phyloP scores from a whole-genome alignment of 2,797 vertebrate genomes.

The Acrossocheilus wenchowensis region DNA sequence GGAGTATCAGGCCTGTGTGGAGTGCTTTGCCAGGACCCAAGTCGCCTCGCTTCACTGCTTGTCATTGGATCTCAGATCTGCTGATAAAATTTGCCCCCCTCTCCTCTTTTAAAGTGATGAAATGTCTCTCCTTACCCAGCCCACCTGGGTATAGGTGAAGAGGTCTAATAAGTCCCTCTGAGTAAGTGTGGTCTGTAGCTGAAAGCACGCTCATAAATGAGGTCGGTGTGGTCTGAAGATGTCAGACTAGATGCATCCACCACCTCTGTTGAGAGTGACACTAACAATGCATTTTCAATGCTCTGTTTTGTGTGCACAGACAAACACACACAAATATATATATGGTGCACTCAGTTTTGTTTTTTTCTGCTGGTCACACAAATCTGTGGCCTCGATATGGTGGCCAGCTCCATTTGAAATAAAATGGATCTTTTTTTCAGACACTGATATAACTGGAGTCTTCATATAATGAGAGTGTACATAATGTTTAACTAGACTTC shows the following conservation, averaged over 20 bases:
- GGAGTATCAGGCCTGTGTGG: slow-evolving; percentile 69
- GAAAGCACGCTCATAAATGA: slow-evolving; percentile 28
- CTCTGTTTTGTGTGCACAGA: neutral
- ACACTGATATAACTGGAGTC: neutral
- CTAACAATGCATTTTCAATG: neutral
- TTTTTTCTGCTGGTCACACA: neutral
- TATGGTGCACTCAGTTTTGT: neutral
- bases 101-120: slow-evolving; percentile 51
- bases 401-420: neutral
- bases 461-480: neutral
- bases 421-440: neutral
- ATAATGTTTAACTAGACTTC: neutral
- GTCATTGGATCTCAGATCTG: slow-evolving; percentile 65
- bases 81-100: slow-evolving; percentile 58
- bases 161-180: neutral
- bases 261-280: neutral
- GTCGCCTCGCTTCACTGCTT: slow-evolving; percentile 67
- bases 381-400: neutral
- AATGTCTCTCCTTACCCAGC: slow-evolving; percentile 65
- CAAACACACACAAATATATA: neutral
- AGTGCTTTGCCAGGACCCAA: slow-evolving; percentile 61
- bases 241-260: slow-evolving; percentile 29
- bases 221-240: slow-evolving; percentile 68
- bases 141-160: slow-evolving; percentile 65
- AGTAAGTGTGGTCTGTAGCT: slow-evolving; percentile 28